Percentiles rank a stretch among this genome's conserved stretches.
Conservation (phyloP, 2,888 invertebrate species). For the Drosophila sordidula region DNA sequence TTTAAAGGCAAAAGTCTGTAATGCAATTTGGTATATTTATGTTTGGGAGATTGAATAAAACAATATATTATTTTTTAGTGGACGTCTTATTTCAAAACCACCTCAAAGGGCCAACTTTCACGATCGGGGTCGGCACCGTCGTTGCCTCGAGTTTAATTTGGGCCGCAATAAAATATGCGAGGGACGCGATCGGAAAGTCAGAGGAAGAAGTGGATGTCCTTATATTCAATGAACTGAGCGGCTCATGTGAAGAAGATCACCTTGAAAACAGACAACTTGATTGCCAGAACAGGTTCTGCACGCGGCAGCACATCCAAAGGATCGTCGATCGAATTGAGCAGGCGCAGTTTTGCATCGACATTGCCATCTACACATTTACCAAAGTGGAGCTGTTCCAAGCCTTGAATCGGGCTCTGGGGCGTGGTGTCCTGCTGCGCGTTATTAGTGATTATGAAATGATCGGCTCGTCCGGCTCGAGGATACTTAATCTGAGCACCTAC, state of each 20-base stretch:
- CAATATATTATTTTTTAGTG: constrained; percentile 16
- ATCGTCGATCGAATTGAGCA: constrained; percentile 68
- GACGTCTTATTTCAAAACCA: constrained; percentile 24
- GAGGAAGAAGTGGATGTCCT: constrained; percentile 37
- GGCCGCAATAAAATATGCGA: neutral
- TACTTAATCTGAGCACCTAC: constrained; percentile 41
- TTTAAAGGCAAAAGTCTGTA: neutral
- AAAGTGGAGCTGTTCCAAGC: constrained; percentile 55
- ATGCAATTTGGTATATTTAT: neutral
- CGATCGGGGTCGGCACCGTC: constrained; percentile 36
- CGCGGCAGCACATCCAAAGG: constrained; percentile 50
- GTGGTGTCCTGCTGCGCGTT: constrained; percentile 76
- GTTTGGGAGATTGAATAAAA: too few species aligned
- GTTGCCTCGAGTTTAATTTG: constrained; percentile 41
- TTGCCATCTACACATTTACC: constrained; percentile 83
- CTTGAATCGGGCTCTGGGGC: constrained; percentile 64
- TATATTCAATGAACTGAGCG: constrained; percentile 58
- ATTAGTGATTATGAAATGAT: constrained; percentile 81
- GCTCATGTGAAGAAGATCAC: constrained; percentile 18
- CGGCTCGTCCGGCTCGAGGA: constrained; percentile 59
- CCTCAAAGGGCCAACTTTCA: constrained; percentile 28
- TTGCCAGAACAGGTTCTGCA: constrained; percentile 60
- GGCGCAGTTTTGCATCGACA: constrained; percentile 77
- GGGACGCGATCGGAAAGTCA: neutral
- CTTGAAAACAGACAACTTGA: neutral